Base-by-base conservation (phyloP, 2,888 invertebrate genomes). In the Monopis laevigella region DNA sequence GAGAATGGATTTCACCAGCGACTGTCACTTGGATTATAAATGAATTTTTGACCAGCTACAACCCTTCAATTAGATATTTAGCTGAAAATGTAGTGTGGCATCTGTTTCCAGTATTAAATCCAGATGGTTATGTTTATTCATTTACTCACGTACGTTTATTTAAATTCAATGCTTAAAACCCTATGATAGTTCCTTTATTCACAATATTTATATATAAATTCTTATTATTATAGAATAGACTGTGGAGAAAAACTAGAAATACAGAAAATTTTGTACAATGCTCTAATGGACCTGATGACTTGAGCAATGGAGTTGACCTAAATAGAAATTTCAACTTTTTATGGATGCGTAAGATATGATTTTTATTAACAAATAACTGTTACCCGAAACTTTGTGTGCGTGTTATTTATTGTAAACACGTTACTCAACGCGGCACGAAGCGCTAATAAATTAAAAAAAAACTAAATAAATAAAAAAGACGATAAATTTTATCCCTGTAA, bases 1-100 rank as follows among this genome's bases (percentile, higher is more conserved):
- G 92, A 32, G 92, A 93, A 66, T 93, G 88, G 88, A 87, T 88
- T 13, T 70, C 83, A 0, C 78, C 87, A 2, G 84, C 85, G 0
- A 80, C 82, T 0, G 81, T 81, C 0, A 74, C 84, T 0, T 85
- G 81, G 60, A 71, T 87, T 36, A 75, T 88, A 26, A 82, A 87
- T 51, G 65, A 85, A 58, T 49, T 88, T 8, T 54, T 87, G 2
- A 82, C 73, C 4, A 83, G 82, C 11, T 51, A 53, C 1, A 69
- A 84, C 45, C 41, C 65, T 0, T 53, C 53, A 10, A 63, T 84
- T 2, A 62, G 77, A 6, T 53, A 62, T 16, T 55, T 87, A 45
- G 80, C 85, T 1, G 77, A 86, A 45, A 72, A 65, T 44, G 82
- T 84, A 48, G 87, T 88, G 55, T 88, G 86, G 86, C 84, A 86